Base-by-base conservation (phyloP, 2,797 vertebrate species). In the Hoplostethus atlanticus region DNA sequence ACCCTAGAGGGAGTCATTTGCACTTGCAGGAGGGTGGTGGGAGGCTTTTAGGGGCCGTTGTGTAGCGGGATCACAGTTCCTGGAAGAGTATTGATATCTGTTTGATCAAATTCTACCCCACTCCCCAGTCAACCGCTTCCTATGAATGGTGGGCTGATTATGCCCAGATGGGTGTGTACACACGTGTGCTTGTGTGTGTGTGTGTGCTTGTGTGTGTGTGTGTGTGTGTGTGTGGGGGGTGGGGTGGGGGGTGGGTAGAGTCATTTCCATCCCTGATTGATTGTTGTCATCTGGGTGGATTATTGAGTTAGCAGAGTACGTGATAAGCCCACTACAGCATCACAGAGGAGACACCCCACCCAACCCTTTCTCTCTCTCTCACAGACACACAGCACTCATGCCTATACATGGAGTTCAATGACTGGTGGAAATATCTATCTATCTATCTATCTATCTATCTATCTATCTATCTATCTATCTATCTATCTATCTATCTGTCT, bases 71-170 rank as follows among this genome's bases (percentile, higher is more conserved):
- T 84, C 80, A 21, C 82, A 84, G 54, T 93, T 94, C 89, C 92
- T 89, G 93, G 91, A 92, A 93, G 80, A 91, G 89, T 80, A 66
- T 82, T 66, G 83, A 81, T 90, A 90, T 93, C 88, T 89, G 77
- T 68, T 86, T 93, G 91, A 95, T 94, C 92, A 84, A 91, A 94
- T 94, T 95, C 87, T 80, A 61, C 81, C 83, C 91, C 89, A 92
- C 92, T 93, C 90, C 90, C 80, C 87, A 76, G 82, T 77, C 87
- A 80, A 57, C 71, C 38, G 65, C 89, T 90, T 84, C 87, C 89
- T 84, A 89, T 85, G 89, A 88, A 77, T 82, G 85, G 81, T 68
- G 74, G 87, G 85, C 83, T 93, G 87, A 91, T 90, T 88, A 80
- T 83, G 73, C 77, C 16, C 28, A 58, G 83, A 62, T 84, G 56